Evolutionary conservation across 2,888 invertebrate genomes (phyloP), one percentile per base, ranked within the genome.

Genomic region (Caenorhabditis afra): DNA sequence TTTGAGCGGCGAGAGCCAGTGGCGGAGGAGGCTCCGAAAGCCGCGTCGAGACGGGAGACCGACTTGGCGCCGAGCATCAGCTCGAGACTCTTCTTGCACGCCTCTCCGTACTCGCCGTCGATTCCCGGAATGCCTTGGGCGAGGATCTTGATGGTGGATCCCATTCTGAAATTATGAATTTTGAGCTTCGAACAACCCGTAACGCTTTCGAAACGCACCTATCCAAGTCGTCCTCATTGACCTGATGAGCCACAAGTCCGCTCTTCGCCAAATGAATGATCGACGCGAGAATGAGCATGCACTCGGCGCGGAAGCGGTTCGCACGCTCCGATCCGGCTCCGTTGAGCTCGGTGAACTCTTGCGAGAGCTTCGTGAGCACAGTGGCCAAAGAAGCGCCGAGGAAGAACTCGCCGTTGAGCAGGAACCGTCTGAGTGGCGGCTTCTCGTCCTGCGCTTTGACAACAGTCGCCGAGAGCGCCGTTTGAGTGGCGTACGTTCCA

Each of bases 401-500:
- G 92, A 97, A 99, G 91, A 96, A 96, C 90, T 99, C 96, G 1
- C 97, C 97, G 84, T 95, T 94, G 93, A 96, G 94, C 89, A 99
- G 93, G 90, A 96, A 96, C 85, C 94, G 70, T 59, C 86, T 45
- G 64, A 85, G 78, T 45, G 85, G 83, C 41, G 84, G 85, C 37
- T 78, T 79, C 45, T 79, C 74, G 22, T 66, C 20, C 45, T 74
- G 65, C 22, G 52, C 64, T n/a, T 67, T 76, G n/a, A 57, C 68
- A 11, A 80, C 74, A 22, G 75, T 71, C 0, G 87, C 82, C 1
- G 88, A 87, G 90, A 98, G 96, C 49, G 96, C 97, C 83, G 97
- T 97, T 92, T 99, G 98, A 3, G 97, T 95, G 29, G 98, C 99
- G 91, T 99, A 99, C 0, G 98, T 97, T 20, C 99, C 99, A 92